phyloP scores from a whole-genome alignment of 2,888 invertebrate genomes.

The Malachius bipustulatus region DNA sequence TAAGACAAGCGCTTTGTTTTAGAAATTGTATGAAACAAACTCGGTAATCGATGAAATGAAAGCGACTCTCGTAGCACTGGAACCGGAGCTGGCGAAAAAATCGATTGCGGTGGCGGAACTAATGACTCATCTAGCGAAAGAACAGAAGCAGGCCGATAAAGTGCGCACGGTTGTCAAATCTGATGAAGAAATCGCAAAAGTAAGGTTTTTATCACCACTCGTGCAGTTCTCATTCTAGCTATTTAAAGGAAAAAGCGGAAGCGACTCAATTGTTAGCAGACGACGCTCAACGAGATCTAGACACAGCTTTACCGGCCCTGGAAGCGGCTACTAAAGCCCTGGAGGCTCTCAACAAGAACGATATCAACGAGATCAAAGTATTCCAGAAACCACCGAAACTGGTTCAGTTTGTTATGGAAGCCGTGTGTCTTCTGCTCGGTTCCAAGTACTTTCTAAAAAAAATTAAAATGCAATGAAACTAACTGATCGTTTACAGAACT shows the following conservation, averaged over 20 bases:
- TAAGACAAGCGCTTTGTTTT: conserved; percentile 16
- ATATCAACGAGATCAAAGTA: conserved; percentile 80
- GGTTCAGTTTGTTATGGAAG: conserved; percentile 85
- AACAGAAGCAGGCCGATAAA: conserved; percentile 70
- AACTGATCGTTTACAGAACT: conserved; percentile 55
- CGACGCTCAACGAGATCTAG: conserved; percentile 73
- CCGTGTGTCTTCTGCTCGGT: conserved; percentile 72
- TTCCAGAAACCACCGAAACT: conserved; percentile 80
- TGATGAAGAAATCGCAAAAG: conserved; percentile 76
- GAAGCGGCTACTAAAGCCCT: conserved; percentile 75
- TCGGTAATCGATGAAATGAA: conserved; percentile 76
- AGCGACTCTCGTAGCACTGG: conserved; percentile 65
- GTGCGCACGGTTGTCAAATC: conserved; percentile 67
- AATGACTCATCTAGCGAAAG: conserved; percentile 62
- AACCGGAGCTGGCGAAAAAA: conserved; percentile 67
- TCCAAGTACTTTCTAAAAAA: conserved; percentile 48
- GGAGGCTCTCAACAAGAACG: conserved; percentile 75
- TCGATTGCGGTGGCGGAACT: conserved; percentile 63
- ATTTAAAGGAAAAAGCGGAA: conserved; percentile 74
- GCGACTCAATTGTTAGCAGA: conserved; percentile 75
- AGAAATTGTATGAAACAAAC: conserved; percentile 74
- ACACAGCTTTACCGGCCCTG: conserved; percentile 76
- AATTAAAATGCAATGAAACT: not conserved
- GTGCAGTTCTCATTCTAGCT: too few species aligned
- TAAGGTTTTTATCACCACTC: conserved; percentile 28